A percentile compares a stretch with the other conserved stretches of the same genome.
phyloP scores from a whole-genome alignment of 2,888 invertebrate species.

The Drosophila anomelani region DNA sequence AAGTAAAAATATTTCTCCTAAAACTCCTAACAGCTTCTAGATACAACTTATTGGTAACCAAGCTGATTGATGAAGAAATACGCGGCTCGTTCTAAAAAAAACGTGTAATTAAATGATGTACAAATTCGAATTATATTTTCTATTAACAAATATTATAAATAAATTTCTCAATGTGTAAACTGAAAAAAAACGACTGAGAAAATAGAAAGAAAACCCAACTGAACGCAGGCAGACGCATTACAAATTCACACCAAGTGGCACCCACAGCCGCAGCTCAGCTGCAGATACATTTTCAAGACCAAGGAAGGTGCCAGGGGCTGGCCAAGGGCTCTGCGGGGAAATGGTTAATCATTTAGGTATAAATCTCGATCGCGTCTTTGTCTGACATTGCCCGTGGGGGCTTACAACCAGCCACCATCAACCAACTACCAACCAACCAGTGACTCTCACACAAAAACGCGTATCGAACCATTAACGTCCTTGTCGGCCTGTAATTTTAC shows the following conservation, averaged over 20 bases:
- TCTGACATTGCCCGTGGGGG: conserved; percentile 68
- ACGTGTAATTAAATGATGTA: not conserved
- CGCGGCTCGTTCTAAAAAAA: not conserved
- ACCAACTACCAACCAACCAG: conserved; percentile 47
- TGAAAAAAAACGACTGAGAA: conserved; percentile 9
- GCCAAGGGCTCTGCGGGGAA: conserved; percentile 48
- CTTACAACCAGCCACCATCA: conserved; percentile 52
- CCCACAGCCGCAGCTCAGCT: conserved; percentile 54
- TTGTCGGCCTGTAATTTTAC: conserved; percentile 33
- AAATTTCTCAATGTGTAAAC: not conserved
- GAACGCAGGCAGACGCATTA: conserved; percentile 68
- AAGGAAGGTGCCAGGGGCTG: not conserved
- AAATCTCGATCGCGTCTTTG: conserved; percentile 62
- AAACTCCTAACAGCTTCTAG: not conserved
- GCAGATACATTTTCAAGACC: conserved; percentile 12
- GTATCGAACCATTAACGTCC: conserved; percentile 36
- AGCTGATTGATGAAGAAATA: not conserved
- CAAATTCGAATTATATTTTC: not conserved
- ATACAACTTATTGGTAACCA: not conserved
- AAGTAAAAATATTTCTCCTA: not conserved
- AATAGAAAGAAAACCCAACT: conserved; percentile 13
- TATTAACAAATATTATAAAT: accelerated
- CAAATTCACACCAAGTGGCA: conserved; percentile 79
- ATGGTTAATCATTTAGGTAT: conserved; percentile 80
- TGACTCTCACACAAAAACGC: conserved; percentile 10